Evolutionary conservation across 2,113 vertebrate genomes (phyloP).

Genomic region (Acrocephalus arundinaceus): DNA sequence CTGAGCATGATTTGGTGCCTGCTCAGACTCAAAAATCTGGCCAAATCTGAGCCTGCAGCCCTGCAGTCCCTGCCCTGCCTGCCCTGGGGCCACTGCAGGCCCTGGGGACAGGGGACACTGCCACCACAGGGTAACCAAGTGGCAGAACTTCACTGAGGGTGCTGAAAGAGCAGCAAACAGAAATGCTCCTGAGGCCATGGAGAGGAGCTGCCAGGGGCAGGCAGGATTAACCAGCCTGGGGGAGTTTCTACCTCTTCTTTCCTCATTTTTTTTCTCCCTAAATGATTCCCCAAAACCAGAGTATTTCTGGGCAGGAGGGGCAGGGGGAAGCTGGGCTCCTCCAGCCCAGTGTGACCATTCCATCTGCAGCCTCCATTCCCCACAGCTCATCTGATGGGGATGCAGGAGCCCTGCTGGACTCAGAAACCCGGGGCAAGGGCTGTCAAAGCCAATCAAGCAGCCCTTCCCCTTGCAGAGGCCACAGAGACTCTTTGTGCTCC

Average conservation of each 20-base stretch:
- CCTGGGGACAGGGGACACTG: neutral
- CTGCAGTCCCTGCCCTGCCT: neutral
- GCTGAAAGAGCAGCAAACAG: neutral
- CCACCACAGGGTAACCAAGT: neutral
- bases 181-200: neutral
- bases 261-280: no score
- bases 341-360: neutral
- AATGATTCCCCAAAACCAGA: neutral
- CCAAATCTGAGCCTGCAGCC: neutral
- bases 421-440: neutral
- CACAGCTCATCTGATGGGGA: fast-evolving
- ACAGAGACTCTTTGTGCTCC: neutral
- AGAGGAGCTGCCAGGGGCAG: neutral
- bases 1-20: neutral
- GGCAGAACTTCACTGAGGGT: neutral
- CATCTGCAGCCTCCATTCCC: neutral
- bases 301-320: neutral
- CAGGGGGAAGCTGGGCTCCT: neutral
- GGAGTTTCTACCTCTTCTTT: neutral
- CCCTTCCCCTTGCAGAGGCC: neutral
- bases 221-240: neutral
- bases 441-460: neutral
- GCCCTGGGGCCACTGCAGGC: neutral
- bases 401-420: neutral
- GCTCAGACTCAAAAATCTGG: neutral